Percentiles rank a stretch among this genome's conserved stretches.
Evolutionary conservation across 2,113 vertebrate genomes (phyloP).

Genomic region (Balaeniceps rex): DNA sequence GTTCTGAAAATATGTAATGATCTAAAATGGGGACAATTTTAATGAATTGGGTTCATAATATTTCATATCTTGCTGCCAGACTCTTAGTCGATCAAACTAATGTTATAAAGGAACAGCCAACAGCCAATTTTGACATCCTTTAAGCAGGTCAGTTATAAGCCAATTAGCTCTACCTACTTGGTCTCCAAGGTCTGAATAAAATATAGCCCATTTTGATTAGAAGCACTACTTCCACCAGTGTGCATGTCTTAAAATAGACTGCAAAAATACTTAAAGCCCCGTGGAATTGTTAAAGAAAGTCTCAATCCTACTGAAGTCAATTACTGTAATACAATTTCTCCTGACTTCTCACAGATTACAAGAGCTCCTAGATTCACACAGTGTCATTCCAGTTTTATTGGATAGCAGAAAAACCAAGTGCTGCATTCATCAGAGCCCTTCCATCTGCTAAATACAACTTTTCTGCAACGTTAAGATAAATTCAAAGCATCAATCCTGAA

Average conservation of each 20-base stretch:
- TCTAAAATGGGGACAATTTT: conserved; percentile 49
- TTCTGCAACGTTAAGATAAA: neutral
- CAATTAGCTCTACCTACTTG: conserved; percentile 56
- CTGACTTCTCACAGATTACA: conserved; percentile 2
- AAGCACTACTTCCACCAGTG: conserved; percentile 10
- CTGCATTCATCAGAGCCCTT: neutral
- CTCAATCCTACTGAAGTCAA: conserved; percentile 38
- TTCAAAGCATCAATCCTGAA: neutral
- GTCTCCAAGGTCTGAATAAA: conserved; percentile 65
- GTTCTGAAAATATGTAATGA: conserved; percentile 45
- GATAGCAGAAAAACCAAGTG: neutral
- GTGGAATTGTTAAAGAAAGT: conserved; percentile 10
- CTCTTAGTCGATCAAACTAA: conserved; percentile 52
- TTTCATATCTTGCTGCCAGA: conserved; percentile 37
- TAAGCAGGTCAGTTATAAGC: conserved; percentile 62
- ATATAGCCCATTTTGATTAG: conserved; percentile 58
- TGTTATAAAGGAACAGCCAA: conserved; percentile 51
- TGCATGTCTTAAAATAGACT: conserved; percentile 49
- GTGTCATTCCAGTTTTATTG: neutral
- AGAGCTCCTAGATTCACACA: neutral
- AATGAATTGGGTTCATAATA: conserved; percentile 40
- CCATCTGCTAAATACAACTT: neutral
- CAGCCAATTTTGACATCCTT: conserved; percentile 60
- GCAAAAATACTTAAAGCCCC: conserved; percentile 33
- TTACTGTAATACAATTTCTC: conserved; percentile 53